Percentiles rank a stretch among this genome's conserved stretches.
phyloP scores from a whole-genome alignment of 2,797 vertebrate species.

The Rhinatrema bivittatum region DNA sequence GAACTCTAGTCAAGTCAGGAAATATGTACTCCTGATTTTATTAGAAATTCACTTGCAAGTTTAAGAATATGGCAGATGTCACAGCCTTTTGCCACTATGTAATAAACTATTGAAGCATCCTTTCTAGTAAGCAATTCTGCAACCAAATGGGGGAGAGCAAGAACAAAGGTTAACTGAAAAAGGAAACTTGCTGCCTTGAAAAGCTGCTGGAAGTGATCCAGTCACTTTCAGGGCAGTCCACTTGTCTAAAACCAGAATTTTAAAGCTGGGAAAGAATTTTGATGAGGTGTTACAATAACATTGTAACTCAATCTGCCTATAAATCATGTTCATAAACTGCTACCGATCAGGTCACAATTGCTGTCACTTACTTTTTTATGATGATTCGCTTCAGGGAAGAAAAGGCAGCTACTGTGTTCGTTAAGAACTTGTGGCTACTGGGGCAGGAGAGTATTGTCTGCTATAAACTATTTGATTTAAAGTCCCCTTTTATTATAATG shows the following conservation, averaged over 20 bases:
- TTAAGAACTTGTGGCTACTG: conserved; percentile 1
- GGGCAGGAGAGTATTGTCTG: not conserved
- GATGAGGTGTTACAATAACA: conserved; percentile 33
- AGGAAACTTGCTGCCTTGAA: conserved; percentile 6
- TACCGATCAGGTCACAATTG: conserved; percentile 15
- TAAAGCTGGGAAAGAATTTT: conserved; percentile 28
- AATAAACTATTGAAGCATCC: not conserved
- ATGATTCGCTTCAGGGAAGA: conserved; percentile 16
- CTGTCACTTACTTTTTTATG: conserved; percentile 31
- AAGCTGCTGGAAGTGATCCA: conserved; percentile 15
- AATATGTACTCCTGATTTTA: not conserved
- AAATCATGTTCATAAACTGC: conserved; percentile 25
- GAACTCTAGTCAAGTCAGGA: too few relatives aligned
- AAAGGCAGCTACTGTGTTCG: conserved; percentile 16
- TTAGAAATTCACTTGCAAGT: not conserved
- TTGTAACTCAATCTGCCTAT: conserved; percentile 14
- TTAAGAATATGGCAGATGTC: not conserved
- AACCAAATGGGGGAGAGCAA: not conserved
- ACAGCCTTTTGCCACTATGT: not conserved
- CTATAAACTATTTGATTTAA: conserved; percentile 4
- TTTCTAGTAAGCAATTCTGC: accelerated
- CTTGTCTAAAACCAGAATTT: conserved; percentile 25
- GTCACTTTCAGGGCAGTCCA: conserved; percentile 9
- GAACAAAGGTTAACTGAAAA: conserved; percentile 15
- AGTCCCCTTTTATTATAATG: conserved; percentile 1